Base-by-base conservation (phyloP, 2,113 vertebrate genomes). In the Rousettus leschenaultii region DNA sequence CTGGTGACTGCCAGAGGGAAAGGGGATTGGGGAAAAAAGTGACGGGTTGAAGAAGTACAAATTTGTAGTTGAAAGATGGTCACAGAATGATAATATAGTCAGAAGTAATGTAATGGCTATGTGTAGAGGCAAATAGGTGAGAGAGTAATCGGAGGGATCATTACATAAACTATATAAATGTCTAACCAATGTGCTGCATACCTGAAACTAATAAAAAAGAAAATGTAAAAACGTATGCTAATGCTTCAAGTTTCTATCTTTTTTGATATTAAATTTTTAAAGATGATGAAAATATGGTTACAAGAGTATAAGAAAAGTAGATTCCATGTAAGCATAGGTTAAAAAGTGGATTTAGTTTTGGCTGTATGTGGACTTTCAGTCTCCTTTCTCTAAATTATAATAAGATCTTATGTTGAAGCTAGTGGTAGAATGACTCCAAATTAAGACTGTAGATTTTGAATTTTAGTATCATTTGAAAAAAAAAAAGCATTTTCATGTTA, bases 311-410 rank as follows among this genome's bases (percentile, higher is more conserved):
- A 82, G 40, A 38, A 63, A 92, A 80, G 15, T 55, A 75, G 11
- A 51, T 92, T 75, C 4, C 59, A 38, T 51, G 2, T 68, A 80
- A 88, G 6, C 3, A 73, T n/a, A 57, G 21, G 2, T 65, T 89
- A 94, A 91, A 95, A 90, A 48, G 35, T 84, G 10, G 33, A 38
- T 86, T 86, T 63, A 65, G 3, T 79, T 92, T 83, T 82, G 45
- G 30, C 30, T 94, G 16, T 24, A 8, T 95, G 80, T 87, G 22
- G 12, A 82, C 22, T 85, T 71, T 35, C 19, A 28, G 7, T 45
- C 38, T 86, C 77, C 92, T 84, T 57, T 96, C 19, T 19, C 35
- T 84, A 94, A 84, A 93, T 63, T 86, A 21, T 55, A 22, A 48
- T 53, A 91, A 95, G 15, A 55, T 70, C 7, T 13, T 65, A 61